Conservation (phyloP, 2,113 vertebrate genomes). For the Pelmatolapia mariae region DNA sequence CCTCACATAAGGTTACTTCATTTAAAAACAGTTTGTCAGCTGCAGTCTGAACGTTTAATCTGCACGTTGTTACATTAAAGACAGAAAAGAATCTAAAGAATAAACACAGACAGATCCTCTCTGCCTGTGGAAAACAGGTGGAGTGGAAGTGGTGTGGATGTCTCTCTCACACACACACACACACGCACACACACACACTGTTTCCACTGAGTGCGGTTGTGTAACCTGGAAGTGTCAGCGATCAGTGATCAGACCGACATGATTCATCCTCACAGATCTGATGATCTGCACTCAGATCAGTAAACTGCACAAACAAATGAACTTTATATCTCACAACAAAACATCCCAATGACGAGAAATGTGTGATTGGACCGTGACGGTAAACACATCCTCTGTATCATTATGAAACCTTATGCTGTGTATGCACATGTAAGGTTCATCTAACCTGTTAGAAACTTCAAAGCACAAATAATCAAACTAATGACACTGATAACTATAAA, state of each 20-base stretch:
- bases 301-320: not conserved
- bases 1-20: accelerated
- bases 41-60: not conserved
- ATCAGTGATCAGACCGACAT: not conserved
- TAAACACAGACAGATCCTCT: accelerated
- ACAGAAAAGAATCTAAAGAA: not conserved
- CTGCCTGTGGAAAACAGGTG: not conserved
- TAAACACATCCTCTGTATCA: not conserved
- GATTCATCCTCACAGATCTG: not conserved
- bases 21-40: not conserved
- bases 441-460: not conserved
- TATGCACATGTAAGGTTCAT: not conserved
- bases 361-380: not conserved
- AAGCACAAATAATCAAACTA: not conserved
- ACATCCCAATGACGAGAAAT: accelerated
- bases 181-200: not conserved
- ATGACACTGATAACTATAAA: accelerated
- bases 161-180: not conserved
- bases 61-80: accelerated
- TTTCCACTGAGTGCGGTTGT: not conserved
- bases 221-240: not conserved
- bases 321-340: not conserved
- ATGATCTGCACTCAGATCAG: not conserved
- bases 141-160: not conserved
- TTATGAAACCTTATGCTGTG: accelerated